phyloP scores from a whole-genome alignment of 2,113 vertebrate species.

The Rynchops niger region DNA sequence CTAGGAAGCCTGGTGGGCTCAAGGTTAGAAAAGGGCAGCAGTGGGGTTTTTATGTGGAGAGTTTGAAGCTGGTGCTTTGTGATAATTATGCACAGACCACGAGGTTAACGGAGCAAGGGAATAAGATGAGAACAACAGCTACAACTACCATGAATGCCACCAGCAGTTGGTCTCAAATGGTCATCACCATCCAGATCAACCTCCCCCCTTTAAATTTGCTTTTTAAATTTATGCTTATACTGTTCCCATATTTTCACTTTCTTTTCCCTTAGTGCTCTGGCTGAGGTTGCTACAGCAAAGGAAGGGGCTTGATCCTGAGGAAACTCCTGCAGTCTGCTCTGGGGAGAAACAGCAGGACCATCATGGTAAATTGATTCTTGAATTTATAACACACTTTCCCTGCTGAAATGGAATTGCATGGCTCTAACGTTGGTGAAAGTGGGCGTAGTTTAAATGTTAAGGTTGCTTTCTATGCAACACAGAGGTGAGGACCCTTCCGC shows the following conservation, averaged over 20 bases:
- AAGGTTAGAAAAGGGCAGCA: background rate
- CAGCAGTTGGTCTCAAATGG: background rate
- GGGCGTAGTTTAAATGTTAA: background rate
- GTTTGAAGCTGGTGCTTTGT: background rate
- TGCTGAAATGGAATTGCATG: background rate
- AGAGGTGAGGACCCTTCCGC: background rate
- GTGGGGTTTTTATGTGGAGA: background rate
- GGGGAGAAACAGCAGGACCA: too few relatives aligned
- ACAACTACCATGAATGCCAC: background rate
- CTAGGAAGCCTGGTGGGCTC: background rate
- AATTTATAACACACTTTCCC: background rate
- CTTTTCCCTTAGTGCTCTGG: too few relatives aligned
- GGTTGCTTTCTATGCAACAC: background rate
- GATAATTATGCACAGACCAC: background rate
- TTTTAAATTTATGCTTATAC: too few relatives aligned
- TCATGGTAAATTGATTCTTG: conserved; percentile 72
- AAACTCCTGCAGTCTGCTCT: too few relatives aligned
- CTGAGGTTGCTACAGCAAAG: too few relatives aligned
- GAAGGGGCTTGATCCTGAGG: too few relatives aligned
- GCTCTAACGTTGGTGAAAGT: background rate
- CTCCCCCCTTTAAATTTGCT: too few relatives aligned
- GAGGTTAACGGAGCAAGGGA: background rate
- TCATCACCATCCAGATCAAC: background rate
- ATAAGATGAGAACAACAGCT: background rate
- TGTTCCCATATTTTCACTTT: too few relatives aligned